phyloP scores from a whole-genome alignment of 1,140 invertebrate genomes.

The Lucilia cuprina region DNA sequence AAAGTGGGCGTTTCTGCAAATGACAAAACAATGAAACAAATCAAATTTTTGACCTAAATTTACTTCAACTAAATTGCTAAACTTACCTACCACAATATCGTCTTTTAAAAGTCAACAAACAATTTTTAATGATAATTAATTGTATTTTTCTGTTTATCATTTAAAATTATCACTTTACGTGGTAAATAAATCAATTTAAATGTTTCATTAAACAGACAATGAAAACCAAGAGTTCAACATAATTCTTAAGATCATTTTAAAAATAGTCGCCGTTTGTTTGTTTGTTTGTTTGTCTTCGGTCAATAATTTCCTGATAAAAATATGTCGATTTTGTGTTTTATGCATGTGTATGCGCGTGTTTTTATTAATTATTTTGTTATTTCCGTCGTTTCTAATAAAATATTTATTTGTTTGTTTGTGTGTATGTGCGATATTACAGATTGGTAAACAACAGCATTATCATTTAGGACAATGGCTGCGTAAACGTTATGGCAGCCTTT shows the following conservation, averaged over 20 bases:
- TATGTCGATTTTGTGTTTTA: background rate
- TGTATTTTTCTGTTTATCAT: background rate
- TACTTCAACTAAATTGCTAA: no score
- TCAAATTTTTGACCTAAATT: no score
- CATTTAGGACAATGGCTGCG: slow-evolving; percentile 79
- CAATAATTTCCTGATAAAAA: background rate
- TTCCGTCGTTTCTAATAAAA: background rate
- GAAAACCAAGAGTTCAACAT: no score
- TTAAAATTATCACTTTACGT: background rate
- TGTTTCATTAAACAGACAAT: background rate
- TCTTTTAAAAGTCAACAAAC: background rate
- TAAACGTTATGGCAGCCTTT: slow-evolving; percentile 70
- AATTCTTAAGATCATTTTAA: background rate
- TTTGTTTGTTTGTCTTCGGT: background rate
- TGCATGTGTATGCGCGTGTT: background rate
- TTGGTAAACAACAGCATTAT: slow-evolving; percentile 80
- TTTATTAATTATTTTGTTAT: background rate
- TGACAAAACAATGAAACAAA: no score
- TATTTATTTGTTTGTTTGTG: slow-evolving; percentile 18
- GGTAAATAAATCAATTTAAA: background rate
- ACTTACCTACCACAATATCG: background rate
- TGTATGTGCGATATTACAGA: slow-evolving; percentile 62
- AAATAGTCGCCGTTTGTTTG: background rate
- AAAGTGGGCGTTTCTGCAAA: no score
- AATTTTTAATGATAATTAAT: background rate